Evolutionary conservation across 2,888 invertebrate genomes (phyloP), one percentile per base, ranked within the genome.

Genomic region (Homarus gammarus): DNA sequence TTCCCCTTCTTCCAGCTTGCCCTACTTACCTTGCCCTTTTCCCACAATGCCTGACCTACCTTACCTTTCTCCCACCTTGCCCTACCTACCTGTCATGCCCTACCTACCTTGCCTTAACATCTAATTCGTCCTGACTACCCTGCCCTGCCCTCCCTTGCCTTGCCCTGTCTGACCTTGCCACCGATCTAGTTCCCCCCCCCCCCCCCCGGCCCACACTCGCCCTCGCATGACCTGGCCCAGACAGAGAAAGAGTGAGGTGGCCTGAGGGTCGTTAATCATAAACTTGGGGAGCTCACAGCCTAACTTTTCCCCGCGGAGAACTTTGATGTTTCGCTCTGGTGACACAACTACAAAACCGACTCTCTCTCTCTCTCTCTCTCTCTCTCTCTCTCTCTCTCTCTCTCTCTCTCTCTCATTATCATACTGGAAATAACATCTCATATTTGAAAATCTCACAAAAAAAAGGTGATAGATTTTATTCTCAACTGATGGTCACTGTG

Each of bases 221-320:
- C 72, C 79, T 87, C 86, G 86, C 86, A 87, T 87, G 86, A 87
- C 86, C 86, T 85, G 86, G 79, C 31, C 51, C 40, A 70, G 86
- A 87, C 86, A 87, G 86, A 87, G 86, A 87, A 87, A 87, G 86
- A 87, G 86, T 87, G 86, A 79, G 78, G 78, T 72, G 56, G 36
- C 79, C 79, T 56, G 38, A n/a, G 64, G 51, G 70, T 68, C 86
- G 72, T 87, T 87, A 79, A 87, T 87, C 86, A 87, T 70, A 87
- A 87, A 87, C 79, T 79, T 87, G 86, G 79, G n/a, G n/a, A n/a
- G 73, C 49, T 36, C 56, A 51, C 44, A 51, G 84, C 56, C 73
- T 84, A 72, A 84, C 72, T 72, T 84, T 72, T 72, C 84, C 84
- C 84, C 84, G 73, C 44, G 84, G 84, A 72, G 51, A 72, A 84